phyloP scores from a whole-genome alignment of 2,888 invertebrate genomes.

The Cetonia aurata region DNA sequence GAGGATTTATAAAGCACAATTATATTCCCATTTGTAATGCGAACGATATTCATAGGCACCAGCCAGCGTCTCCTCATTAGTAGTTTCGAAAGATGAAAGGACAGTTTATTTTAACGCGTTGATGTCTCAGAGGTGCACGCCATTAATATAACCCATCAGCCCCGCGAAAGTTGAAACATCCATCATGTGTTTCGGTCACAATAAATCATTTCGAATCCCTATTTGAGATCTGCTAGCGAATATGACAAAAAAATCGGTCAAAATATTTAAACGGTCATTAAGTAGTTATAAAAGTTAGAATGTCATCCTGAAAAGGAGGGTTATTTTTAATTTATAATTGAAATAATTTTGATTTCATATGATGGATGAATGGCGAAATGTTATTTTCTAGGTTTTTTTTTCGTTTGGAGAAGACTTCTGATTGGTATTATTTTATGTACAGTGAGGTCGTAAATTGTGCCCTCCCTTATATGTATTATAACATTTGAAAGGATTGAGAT shows the following conservation, averaged over 20 bases:
- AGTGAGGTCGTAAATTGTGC: too few relatives aligned
- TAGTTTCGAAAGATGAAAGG: constrained; percentile 33
- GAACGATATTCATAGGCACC: constrained; percentile 32
- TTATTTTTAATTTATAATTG: too few relatives aligned
- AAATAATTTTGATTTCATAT: too few relatives aligned
- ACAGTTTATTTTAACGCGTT: constrained; percentile 43
- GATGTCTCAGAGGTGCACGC: constrained; percentile 33
- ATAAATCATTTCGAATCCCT: constrained; percentile 28
- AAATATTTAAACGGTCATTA: constrained; percentile 13
- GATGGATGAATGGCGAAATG: too few relatives aligned
- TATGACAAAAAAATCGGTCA: constrained; percentile 1
- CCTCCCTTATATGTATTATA: too few relatives aligned
- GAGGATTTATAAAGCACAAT: constrained; percentile 40
- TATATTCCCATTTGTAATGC: constrained; percentile 42
- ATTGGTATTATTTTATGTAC: too few relatives aligned
- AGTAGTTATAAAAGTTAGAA: too few relatives aligned
- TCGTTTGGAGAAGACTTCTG: too few relatives aligned
- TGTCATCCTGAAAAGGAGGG: too few relatives aligned
- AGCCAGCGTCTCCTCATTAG: constrained; percentile 33
- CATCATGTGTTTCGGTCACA: constrained; percentile 27
- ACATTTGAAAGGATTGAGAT: too few relatives aligned
- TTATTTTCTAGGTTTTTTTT: too few relatives aligned
- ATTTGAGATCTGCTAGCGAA: constrained; percentile 27
- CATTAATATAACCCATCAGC: constrained; percentile 39
- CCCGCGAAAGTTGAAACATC: constrained; percentile 34